These are phyloP conservation scores for Enteromius paludinosus DNA, from an alignment of 2,797 vertebrate genomes.

Conservation along the genomic window DNA sequence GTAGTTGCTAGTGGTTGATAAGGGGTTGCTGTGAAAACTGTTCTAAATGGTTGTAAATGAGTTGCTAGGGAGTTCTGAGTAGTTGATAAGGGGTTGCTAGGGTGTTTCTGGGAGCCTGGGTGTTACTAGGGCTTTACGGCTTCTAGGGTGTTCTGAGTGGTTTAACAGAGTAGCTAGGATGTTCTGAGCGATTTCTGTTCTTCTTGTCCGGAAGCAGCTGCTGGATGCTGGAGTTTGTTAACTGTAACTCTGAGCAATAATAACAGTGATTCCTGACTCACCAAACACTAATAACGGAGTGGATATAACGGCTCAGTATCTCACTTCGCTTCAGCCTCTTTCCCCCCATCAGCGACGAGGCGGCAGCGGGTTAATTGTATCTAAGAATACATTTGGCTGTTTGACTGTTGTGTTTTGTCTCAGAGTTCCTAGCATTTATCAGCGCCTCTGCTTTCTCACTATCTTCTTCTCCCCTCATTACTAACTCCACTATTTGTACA, in stretches of 20 bases:
- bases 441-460: neutral
- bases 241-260: neutral
- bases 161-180: no score
- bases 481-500: neutral
- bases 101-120: neutral
- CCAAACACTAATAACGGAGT: slow-evolving; percentile 24
- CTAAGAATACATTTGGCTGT: slow-evolving; percentile 75
- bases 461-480: slow-evolving; percentile 21
- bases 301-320: neutral
- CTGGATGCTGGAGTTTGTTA: neutral
- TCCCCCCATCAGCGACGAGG: neutral
- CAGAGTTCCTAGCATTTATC: neutral
- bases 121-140: neutral
- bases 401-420: slow-evolving; percentile 72
- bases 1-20: no score
- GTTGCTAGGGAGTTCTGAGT: no score
- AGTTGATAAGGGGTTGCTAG: neutral
- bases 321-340: slow-evolving; percentile 2
- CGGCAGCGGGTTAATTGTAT: slow-evolving; percentile 77
- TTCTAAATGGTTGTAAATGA: no score
- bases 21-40: no score
- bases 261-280: slow-evolving; percentile 1
- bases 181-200: no score
- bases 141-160: no score
- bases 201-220: neutral